A percentile compares a stretch with the other conserved stretches of the same genome.
These are phyloP conservation scores for Cariama cristata DNA, from an alignment of 2,113 vertebrate genomes.

Conservation along the genomic window DNA sequence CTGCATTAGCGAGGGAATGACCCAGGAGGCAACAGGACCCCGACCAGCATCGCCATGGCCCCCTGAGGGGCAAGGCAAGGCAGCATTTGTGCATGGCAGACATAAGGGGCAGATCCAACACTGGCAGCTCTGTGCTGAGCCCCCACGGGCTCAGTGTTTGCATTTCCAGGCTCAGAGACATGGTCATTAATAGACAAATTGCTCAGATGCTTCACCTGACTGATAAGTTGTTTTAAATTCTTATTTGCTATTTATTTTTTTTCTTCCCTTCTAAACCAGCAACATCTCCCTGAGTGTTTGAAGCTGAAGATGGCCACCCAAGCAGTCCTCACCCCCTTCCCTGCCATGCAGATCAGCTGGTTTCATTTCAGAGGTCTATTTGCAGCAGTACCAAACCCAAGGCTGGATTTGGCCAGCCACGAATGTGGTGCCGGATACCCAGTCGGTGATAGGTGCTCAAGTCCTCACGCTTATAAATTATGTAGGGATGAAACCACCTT, in stretches of 20 bases:
- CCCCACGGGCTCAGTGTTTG: background rate
- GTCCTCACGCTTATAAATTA: background rate
- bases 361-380: background rate
- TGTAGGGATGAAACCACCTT: background rate
- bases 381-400: background rate
- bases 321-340: background rate
- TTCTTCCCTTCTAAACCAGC: background rate
- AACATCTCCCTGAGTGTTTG: background rate
- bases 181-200: background rate
- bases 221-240: background rate
- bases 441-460: background rate
- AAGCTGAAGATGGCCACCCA: background rate
- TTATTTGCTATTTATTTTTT: background rate
- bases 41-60: fast-evolving
- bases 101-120: background rate
- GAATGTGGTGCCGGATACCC: fast-evolving
- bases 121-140: background rate
- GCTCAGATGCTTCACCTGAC: background rate
- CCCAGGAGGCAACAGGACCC: background rate
- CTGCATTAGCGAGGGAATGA: background rate
- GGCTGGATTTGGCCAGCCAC: background rate
- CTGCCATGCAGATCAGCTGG: background rate
- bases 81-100: background rate
- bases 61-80: background rate
- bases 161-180: background rate